Evolutionary conservation across 2,888 invertebrate genomes (phyloP), one percentile per base, ranked within the genome.

Genomic region (Cerceris ruficornis): DNA sequence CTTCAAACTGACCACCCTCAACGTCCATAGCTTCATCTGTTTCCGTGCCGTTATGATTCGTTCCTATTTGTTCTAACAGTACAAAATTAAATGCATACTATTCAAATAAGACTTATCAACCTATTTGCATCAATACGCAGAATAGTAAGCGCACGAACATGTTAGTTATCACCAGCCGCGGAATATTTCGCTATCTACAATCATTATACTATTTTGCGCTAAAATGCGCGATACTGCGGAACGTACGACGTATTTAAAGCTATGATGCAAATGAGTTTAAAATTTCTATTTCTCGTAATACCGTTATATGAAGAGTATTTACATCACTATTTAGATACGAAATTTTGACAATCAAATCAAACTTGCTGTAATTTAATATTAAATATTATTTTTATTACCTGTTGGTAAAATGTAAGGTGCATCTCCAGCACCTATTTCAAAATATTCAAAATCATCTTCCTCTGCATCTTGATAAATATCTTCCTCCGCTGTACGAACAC

Each of bases 1-100:
- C 94, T 91, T 94, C 94, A 87, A 94, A 94, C 83, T 94, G 93
- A 65, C 93, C 93, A 57, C 93, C 93, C 79, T 93, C 93, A 57
- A 92, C 84, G 68, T 93, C 93, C 91, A 93, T 92, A 72, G 90
- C 92, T 85, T 94, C 93, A 43, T 93, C 93, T 17, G 90, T 88
- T 85, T 91, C 91, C 52, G 91, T 86, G 65, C 92, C 90, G 69
- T 93, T 92, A 28, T 92, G 90, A 88, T 90, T 92, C 55, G 90
- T 89, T 82, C 91, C 92, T 82, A 93, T 87, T 88, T 93, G 91
- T 81, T 92, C 90, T 88, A 89, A 69, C 82, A 91, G 86, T 28
- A 67, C 58, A 87, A n/a, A 9, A 52, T 52, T 52, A 14, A n/a
- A 13, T 52, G 14, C 8, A 8, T 46, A 11, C 46, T 11, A 46